These are phyloP conservation scores for Salvelinus namaycush DNA, from an alignment of 2,113 vertebrate species.

Conservation along the genomic window DNA sequence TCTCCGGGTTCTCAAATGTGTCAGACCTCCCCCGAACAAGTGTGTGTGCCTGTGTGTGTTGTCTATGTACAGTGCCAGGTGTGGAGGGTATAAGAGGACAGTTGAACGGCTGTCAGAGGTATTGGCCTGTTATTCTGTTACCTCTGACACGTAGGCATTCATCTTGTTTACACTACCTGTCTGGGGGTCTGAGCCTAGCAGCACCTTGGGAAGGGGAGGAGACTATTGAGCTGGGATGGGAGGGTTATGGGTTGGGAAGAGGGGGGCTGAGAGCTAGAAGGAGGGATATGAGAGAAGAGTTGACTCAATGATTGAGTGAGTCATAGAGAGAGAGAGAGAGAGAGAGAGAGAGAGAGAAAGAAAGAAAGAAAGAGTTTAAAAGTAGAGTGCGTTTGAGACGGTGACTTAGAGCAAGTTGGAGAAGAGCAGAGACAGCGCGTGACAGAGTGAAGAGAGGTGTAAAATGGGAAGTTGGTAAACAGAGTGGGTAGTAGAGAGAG, in stretches of 20 bases:
- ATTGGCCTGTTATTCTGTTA: slow-evolving; percentile 8
- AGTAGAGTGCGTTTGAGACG: too few species aligned
- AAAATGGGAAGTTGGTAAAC: too few species aligned
- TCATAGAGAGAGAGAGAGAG: slow-evolving; percentile 15
- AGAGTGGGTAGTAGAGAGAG: not conserved
- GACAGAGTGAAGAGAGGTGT: too few species aligned
- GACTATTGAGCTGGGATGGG: slow-evolving; percentile 14
- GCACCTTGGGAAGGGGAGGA: slow-evolving; percentile 1
- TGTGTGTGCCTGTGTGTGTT: not conserved
- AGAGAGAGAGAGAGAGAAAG: slow-evolving; percentile 8
- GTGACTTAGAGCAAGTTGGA: too few species aligned
- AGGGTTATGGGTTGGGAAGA: not conserved
- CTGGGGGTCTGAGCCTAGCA: not conserved
- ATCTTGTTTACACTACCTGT: slow-evolving; percentile 33
- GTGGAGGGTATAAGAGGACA: slow-evolving; percentile 29
- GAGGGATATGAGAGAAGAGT: slow-evolving; percentile 3
- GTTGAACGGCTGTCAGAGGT: not conserved
- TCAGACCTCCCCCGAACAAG: slow-evolving; percentile 10
- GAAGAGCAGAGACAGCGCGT: too few species aligned
- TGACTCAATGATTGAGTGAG: not conserved
- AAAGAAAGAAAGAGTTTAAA: not conserved
- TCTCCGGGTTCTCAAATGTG: not conserved
- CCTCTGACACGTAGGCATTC: slow-evolving; percentile 1
- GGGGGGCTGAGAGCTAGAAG: not conserved
- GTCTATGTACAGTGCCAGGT: slow-evolving; percentile 51